Conservation (phyloP, 2,888 invertebrate genomes). For the Polydrusus pterygomalis region DNA sequence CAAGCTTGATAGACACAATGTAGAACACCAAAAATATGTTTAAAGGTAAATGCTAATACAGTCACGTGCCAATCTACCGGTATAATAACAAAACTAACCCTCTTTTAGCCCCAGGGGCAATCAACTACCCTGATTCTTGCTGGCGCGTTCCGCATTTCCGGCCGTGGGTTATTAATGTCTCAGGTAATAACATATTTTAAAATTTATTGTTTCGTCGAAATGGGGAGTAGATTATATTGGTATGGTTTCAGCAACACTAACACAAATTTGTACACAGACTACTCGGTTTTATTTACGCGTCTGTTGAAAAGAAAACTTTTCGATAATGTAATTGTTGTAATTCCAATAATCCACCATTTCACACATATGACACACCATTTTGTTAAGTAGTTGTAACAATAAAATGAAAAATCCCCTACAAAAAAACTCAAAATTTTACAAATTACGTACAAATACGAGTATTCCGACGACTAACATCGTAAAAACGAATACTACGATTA, state of each 20-base stretch:
- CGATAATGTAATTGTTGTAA: no score
- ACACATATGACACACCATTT: no score
- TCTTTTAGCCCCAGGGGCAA: conserved; percentile 29
- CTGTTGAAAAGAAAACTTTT: no score
- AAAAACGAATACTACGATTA: no score
- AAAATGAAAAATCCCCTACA: no score
- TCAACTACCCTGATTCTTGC: conserved; percentile 46
- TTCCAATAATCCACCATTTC: no score
- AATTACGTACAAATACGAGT: no score
- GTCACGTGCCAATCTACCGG: conserved; percentile 33
- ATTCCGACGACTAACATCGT: no score
- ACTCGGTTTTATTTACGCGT: no score
- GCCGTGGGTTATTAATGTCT: conserved; percentile 35
- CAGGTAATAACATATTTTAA: conserved; percentile 41
- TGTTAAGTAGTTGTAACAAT: no score
- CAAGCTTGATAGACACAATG: background rate
- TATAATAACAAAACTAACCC: conserved; percentile 35
- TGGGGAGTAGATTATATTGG: background rate
- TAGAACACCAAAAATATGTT: no score
- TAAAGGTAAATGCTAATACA: conserved; percentile 15
- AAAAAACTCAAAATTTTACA: no score
- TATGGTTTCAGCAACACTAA: background rate
- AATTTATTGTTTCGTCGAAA: conserved; percentile 15
- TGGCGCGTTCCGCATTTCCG: conserved; percentile 47
- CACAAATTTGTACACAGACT: background rate